Base-by-base conservation (phyloP, 2,113 vertebrate species). In the Callocephalon fimbriatum region DNA sequence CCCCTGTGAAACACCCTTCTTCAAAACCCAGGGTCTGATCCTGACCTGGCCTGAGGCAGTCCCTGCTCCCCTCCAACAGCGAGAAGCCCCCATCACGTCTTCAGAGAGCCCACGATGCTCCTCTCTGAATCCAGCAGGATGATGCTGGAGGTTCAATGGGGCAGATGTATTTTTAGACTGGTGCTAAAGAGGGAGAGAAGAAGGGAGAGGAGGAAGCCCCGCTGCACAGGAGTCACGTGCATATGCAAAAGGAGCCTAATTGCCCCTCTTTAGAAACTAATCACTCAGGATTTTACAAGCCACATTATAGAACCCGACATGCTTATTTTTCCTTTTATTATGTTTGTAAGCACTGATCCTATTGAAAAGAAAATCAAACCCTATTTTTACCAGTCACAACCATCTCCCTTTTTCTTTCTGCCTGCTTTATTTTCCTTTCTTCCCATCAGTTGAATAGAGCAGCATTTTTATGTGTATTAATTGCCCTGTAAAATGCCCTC, bases 321-420 rank as follows among this genome's bases (percentile, higher is more conserved):
- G 97, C 94, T 97, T 98, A 98, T 98, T 98, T 98, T 96, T 87
- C 95, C 96, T 96, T 97, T 98, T 98, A 98, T 98, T 97, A 97
- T 98, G 98, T 98, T 98, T 98, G 98, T 98, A 98, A 98, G 98
- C 98, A 98, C 96, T 96, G 96, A 97, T 98, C 97, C 94, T 77
- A 97, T 88, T 97, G 97, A 97, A 98, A 98, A 97, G 98, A 98
- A 98, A 98, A 98, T 98, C 98, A 98, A 95, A 97, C 93, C 97
- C 97, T 97, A 98, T 98, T 98, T 98, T 98, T 97, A 98, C 98
- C 97, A 88, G 94, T 88, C 93, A 94, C 97, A 80, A 35, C 93
- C 94, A 71, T 94, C 97, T 97, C 97, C 82, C 90, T 93, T 96
- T 87, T 94, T 76, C 95, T 91, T 73, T 68, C 32, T 45, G 85